Percentiles rank a stretch among this genome's conserved stretches.
Conservation (phyloP, 2,113 vertebrate genomes). For the Zosterops borbonicus region DNA sequence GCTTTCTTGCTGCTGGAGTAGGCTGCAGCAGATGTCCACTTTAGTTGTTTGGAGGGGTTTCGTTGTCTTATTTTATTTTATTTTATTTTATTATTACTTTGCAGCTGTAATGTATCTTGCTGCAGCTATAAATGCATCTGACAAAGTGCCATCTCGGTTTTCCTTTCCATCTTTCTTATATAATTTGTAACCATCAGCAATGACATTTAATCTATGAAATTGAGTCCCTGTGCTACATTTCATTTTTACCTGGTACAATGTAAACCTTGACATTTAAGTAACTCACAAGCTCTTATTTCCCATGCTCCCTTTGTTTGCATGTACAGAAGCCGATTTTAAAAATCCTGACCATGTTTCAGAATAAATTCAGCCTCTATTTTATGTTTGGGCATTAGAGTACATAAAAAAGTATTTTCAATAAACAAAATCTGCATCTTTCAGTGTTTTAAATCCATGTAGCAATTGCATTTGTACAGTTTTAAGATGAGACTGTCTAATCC, state of each 20-base stretch:
- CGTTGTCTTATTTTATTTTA: not conserved
- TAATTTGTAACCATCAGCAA: conserved; percentile 50
- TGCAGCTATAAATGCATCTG: conserved; percentile 34
- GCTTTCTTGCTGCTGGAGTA: not conserved
- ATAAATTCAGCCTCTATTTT: conserved; percentile 22
- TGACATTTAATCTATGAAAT: conserved; percentile 63
- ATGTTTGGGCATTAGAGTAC: not conserved
- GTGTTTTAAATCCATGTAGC: not conserved
- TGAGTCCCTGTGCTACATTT: conserved; percentile 14
- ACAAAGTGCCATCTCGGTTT: conserved; percentile 15
- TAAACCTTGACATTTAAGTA: conserved; percentile 62
- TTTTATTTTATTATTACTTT: not conserved
- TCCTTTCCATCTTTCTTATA: conserved; percentile 4
- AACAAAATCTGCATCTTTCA: not conserved
- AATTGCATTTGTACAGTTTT: not conserved
- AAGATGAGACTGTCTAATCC: not conserved
- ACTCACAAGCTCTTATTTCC: not conserved
- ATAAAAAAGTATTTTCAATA: not conserved
- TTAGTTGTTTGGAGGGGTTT: not conserved
- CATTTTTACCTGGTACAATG: conserved; percentile 22
- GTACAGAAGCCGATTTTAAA: conserved; percentile 22
- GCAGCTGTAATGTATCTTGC: not conserved
- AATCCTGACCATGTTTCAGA: conserved; percentile 26
- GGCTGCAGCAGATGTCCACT: not conserved
- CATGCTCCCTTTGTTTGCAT: not conserved